A percentile compares a stretch with the other conserved stretches of the same genome.
Evolutionary conservation across 2,888 invertebrate genomes (phyloP).

Genomic region (Atethmia centrago): DNA sequence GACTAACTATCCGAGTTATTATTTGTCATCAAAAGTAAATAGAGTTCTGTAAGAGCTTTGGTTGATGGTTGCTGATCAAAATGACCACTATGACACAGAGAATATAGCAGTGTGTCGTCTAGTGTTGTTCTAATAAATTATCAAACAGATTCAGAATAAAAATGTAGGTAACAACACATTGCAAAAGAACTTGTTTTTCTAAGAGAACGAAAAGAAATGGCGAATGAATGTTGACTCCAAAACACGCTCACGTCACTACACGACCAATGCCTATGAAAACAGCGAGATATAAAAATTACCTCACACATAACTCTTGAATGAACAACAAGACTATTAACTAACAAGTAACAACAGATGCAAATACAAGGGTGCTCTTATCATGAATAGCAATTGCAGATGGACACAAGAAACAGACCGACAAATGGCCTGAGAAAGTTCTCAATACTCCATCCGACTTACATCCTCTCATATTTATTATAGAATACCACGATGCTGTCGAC

Average conservation of each 20-base stretch:
- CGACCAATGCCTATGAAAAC: constrained; percentile 3
- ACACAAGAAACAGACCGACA: constrained; percentile 37
- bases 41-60: neutral
- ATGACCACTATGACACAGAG: neutral
- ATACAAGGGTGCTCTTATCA: constrained; percentile 45
- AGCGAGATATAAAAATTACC: constrained; percentile 18
- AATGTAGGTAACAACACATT: neutral
- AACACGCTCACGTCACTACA: neutral
- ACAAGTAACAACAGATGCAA: constrained; percentile 54
- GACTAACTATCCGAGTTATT: constrained; percentile 40
- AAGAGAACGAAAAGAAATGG: neutral
- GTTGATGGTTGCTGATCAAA: neutral
- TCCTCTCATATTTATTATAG: constrained; percentile 29
- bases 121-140: neutral
- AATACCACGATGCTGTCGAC: constrained; percentile 24
- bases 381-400: constrained; percentile 41
- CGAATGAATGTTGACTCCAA: constrained; percentile 1
- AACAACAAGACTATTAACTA: constrained; percentile 50
- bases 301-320: constrained; percentile 9
- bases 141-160: neutral
- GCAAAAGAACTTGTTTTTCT: neutral
- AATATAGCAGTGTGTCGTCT: neutral
- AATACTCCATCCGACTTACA: constrained; percentile 15
- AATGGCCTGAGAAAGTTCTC: constrained; percentile 48
- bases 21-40: constrained; percentile 11